These are phyloP conservation scores for Drosophila cyrtoloma DNA, from an alignment of 2,888 invertebrate species.

Conservation along the genomic window DNA sequence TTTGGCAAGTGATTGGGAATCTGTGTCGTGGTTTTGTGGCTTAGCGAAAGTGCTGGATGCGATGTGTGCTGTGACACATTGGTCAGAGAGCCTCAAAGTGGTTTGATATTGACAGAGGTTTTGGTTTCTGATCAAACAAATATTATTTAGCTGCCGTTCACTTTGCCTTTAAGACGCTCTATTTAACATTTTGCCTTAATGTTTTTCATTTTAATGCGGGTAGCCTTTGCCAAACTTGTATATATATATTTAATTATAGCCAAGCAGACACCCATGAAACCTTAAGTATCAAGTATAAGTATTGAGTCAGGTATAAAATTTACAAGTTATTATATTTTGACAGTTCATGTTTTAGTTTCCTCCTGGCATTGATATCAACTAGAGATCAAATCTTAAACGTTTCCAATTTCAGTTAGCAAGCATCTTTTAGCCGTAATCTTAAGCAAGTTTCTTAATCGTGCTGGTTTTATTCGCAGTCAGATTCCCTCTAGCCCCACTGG, in stretches of 20 bases:
- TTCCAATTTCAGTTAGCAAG: neutral
- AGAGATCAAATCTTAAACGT: neutral
- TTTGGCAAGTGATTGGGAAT: slow-evolving; percentile 46
- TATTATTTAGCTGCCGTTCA: slow-evolving; percentile 1
- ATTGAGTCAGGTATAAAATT: neutral
- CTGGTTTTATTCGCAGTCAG: slow-evolving; percentile 1
- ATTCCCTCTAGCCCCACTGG: too few relatives aligned
- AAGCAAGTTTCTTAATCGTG: slow-evolving; percentile 10
- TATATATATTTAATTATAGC: neutral
- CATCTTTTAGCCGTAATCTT: neutral
- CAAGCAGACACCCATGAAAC: neutral
- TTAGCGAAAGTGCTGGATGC: slow-evolving; percentile 65
- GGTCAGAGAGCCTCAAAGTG: slow-evolving; percentile 35
- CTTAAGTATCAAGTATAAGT: too few relatives aligned
- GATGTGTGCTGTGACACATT: slow-evolving; percentile 15
- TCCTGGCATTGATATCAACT: neutral
- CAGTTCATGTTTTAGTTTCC: neutral
- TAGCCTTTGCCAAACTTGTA: neutral
- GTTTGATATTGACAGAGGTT: slow-evolving; percentile 34
- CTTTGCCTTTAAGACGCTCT: neutral
- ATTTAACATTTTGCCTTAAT: neutral
- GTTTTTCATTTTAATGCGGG: neutral
- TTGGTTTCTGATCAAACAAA: slow-evolving; percentile 22
- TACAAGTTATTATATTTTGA: neutral
- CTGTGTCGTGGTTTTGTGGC: slow-evolving; percentile 57